phyloP scores from a whole-genome alignment of 1,140 invertebrate species.

The Thrips palmi region DNA sequence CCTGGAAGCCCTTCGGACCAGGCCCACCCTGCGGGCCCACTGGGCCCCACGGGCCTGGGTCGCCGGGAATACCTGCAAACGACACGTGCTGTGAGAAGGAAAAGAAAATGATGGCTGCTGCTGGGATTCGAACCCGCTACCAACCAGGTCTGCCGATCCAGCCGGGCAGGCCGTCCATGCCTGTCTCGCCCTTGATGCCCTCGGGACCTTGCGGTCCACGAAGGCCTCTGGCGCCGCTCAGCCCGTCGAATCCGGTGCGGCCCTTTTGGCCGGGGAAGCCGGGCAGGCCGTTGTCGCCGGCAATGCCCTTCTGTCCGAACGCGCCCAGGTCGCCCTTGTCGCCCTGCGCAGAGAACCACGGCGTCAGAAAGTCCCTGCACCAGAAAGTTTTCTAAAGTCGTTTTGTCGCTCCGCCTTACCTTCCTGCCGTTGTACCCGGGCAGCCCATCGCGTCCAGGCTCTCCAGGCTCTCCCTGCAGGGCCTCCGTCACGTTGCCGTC shows the following conservation, averaged over 20 bases:
- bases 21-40: slow-evolving; percentile 23
- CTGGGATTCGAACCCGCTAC: background rate
- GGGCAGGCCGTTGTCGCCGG: slow-evolving; percentile 28
- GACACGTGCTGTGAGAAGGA: slow-evolving; percentile 15
- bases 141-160: no score
- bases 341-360: no score
- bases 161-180: slow-evolving; percentile 17
- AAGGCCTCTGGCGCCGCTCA: slow-evolving; percentile 24
- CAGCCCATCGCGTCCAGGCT: slow-evolving; percentile 35
- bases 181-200: slow-evolving; percentile 28
- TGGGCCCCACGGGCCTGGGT: slow-evolving; percentile 28
- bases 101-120: slow-evolving; percentile 1
- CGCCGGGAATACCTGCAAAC: slow-evolving; percentile 26
- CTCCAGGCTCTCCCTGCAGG: slow-evolving; percentile 37
- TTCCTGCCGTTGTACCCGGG: no score
- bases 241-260: slow-evolving; percentile 24
- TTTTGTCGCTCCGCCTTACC: no score
- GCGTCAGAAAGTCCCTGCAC: no score
- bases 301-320: slow-evolving; percentile 30
- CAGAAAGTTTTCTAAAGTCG: slow-evolving; percentile 31
- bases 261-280: slow-evolving; percentile 29
- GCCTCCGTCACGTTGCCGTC: no score
- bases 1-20: slow-evolving; percentile 34
- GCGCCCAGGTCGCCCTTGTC: no score
- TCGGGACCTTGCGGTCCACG: slow-evolving; percentile 26